Evolutionary conservation across 2,888 invertebrate species (phyloP).

Genomic region (Lasioglossum lativentre): DNA sequence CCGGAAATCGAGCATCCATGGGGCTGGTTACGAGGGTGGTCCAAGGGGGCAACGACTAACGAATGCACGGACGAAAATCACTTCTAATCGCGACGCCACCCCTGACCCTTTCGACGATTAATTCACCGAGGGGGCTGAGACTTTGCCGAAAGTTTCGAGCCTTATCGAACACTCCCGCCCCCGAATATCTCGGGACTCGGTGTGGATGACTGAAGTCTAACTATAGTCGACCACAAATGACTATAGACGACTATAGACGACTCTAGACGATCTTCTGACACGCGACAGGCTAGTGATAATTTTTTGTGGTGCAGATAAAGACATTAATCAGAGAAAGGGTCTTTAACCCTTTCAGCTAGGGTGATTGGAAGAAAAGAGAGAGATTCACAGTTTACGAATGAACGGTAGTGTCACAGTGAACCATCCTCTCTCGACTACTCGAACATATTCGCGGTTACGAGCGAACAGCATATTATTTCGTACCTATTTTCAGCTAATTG

Average conservation of each 20-base stretch:
- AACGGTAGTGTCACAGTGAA: too few relatives aligned
- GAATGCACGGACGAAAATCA: constrained; percentile 51
- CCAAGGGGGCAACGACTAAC: constrained; percentile 36
- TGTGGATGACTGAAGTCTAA: not conserved
- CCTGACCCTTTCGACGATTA: constrained; percentile 42
- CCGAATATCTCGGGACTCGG: not conserved
- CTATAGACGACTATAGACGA: too few relatives aligned
- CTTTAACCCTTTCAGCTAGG: too few relatives aligned
- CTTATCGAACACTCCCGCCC: not conserved
- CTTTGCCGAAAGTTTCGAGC: constrained; percentile 29
- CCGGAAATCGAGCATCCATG: constrained; percentile 50
- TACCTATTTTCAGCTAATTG: not conserved
- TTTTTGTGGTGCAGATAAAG: not conserved
- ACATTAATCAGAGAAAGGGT: not conserved
- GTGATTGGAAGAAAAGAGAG: too few relatives aligned
- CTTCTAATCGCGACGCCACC: constrained; percentile 45
- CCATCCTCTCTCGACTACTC: too few relatives aligned
- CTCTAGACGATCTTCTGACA: too few relatives aligned
- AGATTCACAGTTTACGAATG: too few relatives aligned
- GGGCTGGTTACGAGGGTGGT: not conserved
- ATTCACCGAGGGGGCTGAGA: constrained; percentile 21
- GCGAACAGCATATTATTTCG: too few relatives aligned
- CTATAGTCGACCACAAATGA: not conserved
- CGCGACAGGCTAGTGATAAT: too few relatives aligned
- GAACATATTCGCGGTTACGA: too few relatives aligned